Evolutionary conservation across 2,888 invertebrate species (phyloP), one percentile per base, ranked within the genome.

Genomic region (Hypena proboscidalis): DNA sequence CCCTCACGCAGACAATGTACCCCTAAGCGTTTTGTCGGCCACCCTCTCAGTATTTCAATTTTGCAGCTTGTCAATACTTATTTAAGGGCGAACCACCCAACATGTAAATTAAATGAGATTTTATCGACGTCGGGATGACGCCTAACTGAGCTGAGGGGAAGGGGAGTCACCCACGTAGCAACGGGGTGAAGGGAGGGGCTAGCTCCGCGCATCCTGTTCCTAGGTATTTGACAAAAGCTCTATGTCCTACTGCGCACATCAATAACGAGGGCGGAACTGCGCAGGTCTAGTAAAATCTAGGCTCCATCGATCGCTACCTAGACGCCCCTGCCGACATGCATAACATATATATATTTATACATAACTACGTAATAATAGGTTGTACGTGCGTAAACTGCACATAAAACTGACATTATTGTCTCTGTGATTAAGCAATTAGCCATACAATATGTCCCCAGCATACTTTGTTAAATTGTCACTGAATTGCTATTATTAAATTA

Each of bases 231-330:
- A 34, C 33, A 19, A 11, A 47, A 50, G 45, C 47, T 51, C 42
- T 50, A 44, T 50, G 44, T 48, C 27, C 17, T 48, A 13, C 35
- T 46, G 58, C 63, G 64, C 64, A 61, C 23, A 40, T 53, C 50
- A 39, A 48, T 49, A 63, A 14, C 17, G 13, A 30, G 30, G n/a
- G 8, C 27, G 2, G 25, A 27, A 52, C 36, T 49, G 64, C 65
- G 64, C 64, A 64, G 19, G 58, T 50, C 58, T 56, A 53, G 52
- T 58, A 60, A 30, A 42, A 49, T 52, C 56, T 49, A 59, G 52
- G 56, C 36, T 27, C n/a, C 39, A 23, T 42, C n/a, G 17, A 23
- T 23, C 23, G 22, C 30, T 23, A 31, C 11, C 17, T 23, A 38
- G 35, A 20, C 26, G 27, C 27, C 35, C 20, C 20, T 20, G 6